Base-by-base conservation (phyloP, 1,140 invertebrate genomes). In the Liolophura sinensis region DNA sequence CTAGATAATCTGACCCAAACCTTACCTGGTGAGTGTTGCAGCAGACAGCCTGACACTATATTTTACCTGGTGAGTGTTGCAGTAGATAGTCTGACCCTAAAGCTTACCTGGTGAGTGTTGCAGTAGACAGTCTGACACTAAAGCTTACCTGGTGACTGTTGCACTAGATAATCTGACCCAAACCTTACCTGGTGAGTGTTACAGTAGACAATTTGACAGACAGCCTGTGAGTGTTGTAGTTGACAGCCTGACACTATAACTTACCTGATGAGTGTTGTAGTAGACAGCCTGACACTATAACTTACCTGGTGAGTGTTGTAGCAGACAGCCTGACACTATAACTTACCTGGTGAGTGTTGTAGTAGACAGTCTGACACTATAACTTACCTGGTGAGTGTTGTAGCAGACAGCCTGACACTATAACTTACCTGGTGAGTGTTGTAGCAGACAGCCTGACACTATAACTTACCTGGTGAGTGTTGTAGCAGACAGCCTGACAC, bases 211-310 rank as follows among this genome's bases (percentile, higher is more conserved):
- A 76, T 80, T 67, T 84, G 83, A 18, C 83, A n/a, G n/a, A 49
- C 65, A 81, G 78, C 76, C 82, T 81, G 72, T 84, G 83, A 22
- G 83, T 84, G 64, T 84, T 83, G 69, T 84, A 84, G 70, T 84
- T 83, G 0, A 84, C 78, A 24, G 78, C 79, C 68, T 84, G 83
- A 18, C 83, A n/a, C n/a, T n/a, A n/a, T n/a, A n/a, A n/a, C 25
- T 52, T 67, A 81, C 79, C 76, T 84, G 82, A 73, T 84, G 83
- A 22, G 83, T 84, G 64, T 84, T 83, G 69, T 84, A 84, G 70
- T 84, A 84, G 0, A 84, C 78, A 24, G 78, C 79, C 68, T 84
- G 83, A 18, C 83, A n/a, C n/a, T n/a, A n/a, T n/a, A n/a, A n/a
- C 25, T 52, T 67, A 81, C 79, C 76, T 84, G 82, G 72, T 84